Percentiles rank a stretch among this genome's conserved stretches.
Evolutionary conservation across 2,888 invertebrate genomes (phyloP).

Genomic region (Cyclophora albipunctata): DNA sequence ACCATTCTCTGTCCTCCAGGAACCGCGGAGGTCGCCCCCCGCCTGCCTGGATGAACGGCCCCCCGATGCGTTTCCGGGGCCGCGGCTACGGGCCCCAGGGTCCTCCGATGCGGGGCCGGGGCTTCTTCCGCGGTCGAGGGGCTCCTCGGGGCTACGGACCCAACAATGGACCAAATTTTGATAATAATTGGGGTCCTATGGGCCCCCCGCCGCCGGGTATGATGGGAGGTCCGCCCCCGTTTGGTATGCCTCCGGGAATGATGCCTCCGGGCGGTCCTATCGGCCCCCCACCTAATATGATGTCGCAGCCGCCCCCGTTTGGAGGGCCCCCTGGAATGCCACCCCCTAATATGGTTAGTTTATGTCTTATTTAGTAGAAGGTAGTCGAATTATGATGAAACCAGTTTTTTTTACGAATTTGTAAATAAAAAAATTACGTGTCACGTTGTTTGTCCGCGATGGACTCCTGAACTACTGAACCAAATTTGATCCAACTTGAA

Average conservation of each 20-base stretch:
- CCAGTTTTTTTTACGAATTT: no score
- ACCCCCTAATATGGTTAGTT: conserved; percentile 75
- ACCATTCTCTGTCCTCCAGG: conserved; percentile 20
- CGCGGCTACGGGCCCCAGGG: conserved; percentile 79
- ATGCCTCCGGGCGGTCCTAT: conserved; percentile 76
- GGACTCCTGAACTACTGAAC: no score
- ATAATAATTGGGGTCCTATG: conserved; percentile 82
- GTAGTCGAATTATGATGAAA: no score
- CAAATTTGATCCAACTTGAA: no score
- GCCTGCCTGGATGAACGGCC: conserved; percentile 67
- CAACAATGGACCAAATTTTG: conserved; percentile 66
- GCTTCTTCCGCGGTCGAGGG: conserved; percentile 70
- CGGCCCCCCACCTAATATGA: conserved; percentile 74
- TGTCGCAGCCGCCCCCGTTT: conserved; percentile 72
- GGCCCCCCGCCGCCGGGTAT: conserved; percentile 75
- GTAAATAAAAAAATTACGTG: no score
- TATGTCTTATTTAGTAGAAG: conserved; percentile 10
- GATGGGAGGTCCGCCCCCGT: conserved; percentile 65
- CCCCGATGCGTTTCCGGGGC: conserved; percentile 80
- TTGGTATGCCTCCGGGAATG: conserved; percentile 70
- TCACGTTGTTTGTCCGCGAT: no score
- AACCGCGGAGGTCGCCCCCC: conserved; percentile 52
- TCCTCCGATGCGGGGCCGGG: conserved; percentile 72
- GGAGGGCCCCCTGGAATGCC: conserved; percentile 70
- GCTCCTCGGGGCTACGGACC: conserved; percentile 62